These are phyloP conservation scores for Cydia fagiglandana DNA, from an alignment of 1,140 invertebrate species.

Conservation along the genomic window DNA sequence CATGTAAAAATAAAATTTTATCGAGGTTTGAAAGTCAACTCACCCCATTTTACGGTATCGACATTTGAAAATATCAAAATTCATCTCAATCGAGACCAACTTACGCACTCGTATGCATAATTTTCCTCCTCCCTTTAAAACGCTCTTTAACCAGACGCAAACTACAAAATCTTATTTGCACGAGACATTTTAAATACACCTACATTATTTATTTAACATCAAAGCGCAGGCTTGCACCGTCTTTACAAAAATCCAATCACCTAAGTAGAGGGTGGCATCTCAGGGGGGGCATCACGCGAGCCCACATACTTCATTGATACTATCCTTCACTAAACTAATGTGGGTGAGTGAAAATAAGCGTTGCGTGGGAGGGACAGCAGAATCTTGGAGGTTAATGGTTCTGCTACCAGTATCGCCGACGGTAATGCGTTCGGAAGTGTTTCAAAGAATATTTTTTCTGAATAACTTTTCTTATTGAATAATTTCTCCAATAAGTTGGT, in stretches of 20 bases:
- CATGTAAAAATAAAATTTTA: too few relatives aligned
- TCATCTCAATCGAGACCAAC: too few relatives aligned
- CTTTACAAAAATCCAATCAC: conserved; percentile 72
- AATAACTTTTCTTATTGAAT: too few relatives aligned
- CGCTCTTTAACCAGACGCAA: background rate
- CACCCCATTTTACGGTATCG: too few relatives aligned
- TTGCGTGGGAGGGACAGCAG: conserved; percentile 57
- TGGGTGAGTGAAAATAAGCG: conserved; percentile 75
- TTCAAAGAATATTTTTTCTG: too few relatives aligned
- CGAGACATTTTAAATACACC: conserved; percentile 16
- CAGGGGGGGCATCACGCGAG: conserved; percentile 68
- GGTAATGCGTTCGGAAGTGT: too few relatives aligned
- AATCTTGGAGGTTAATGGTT: conserved; percentile 35
- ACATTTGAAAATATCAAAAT: too few relatives aligned
- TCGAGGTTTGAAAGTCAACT: too few relatives aligned
- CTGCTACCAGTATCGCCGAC: conserved; percentile 42
- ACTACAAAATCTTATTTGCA: conserved; percentile 7
- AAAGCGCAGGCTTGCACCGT: conserved; percentile 41
- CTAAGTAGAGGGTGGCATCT: conserved; percentile 57
- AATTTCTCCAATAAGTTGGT: too few relatives aligned
- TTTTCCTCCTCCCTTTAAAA: too few relatives aligned
- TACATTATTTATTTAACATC: conserved; percentile 35
- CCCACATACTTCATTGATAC: conserved; percentile 75
- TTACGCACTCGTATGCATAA: too few relatives aligned
- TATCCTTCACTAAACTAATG: conserved; percentile 72